phyloP scores from a whole-genome alignment of 2,113 vertebrate species.

The Tautogolabrus adspersus region DNA sequence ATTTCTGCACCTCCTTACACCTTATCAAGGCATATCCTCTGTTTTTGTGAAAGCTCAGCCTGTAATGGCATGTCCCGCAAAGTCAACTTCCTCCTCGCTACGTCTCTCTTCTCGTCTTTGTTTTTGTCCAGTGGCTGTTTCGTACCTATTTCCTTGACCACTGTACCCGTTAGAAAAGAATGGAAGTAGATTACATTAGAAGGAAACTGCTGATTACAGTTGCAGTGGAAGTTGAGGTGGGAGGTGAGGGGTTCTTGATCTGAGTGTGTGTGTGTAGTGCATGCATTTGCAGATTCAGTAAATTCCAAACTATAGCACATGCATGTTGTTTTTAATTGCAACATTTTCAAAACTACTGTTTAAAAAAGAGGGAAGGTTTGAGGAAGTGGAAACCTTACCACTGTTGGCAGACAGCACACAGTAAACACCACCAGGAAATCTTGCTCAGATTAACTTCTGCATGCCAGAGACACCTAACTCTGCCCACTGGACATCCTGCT shows the following conservation, averaged over 20 bases:
- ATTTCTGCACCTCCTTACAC: slow-evolving; percentile 32
- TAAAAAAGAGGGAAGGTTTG: slow-evolving; percentile 24
- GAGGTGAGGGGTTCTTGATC: slow-evolving; percentile 56
- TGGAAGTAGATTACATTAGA: slow-evolving; percentile 72
- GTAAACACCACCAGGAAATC: slow-evolving; percentile 70
- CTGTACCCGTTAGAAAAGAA: slow-evolving; percentile 58
- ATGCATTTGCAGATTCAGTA: slow-evolving; percentile 20
- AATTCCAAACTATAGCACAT: background rate
- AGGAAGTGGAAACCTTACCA: slow-evolving; percentile 31
- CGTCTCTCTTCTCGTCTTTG: slow-evolving; percentile 69
- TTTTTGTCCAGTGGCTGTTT: slow-evolving; percentile 62
- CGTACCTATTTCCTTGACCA: slow-evolving; percentile 76
- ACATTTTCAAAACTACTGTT: slow-evolving; percentile 1
- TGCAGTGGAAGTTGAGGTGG: slow-evolving; percentile 63
- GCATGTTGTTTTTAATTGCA: slow-evolving; percentile 32
- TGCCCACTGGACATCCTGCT: slow-evolving; percentile 50
- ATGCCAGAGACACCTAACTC: slow-evolving; percentile 55
- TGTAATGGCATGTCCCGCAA: slow-evolving; percentile 65
- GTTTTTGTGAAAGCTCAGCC: slow-evolving; percentile 58
- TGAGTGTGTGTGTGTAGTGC: slow-evolving; percentile 18
- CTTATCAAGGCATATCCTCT: slow-evolving; percentile 60
- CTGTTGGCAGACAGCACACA: slow-evolving; percentile 39
- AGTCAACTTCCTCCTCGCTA: slow-evolving; percentile 69
- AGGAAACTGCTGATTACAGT: slow-evolving; percentile 84
- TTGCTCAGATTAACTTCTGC: slow-evolving; percentile 26